A percentile compares a stretch with the other conserved stretches of the same genome.
Evolutionary conservation across 2,113 vertebrate genomes (phyloP).

Genomic region (Apaloderma vittatum): DNA sequence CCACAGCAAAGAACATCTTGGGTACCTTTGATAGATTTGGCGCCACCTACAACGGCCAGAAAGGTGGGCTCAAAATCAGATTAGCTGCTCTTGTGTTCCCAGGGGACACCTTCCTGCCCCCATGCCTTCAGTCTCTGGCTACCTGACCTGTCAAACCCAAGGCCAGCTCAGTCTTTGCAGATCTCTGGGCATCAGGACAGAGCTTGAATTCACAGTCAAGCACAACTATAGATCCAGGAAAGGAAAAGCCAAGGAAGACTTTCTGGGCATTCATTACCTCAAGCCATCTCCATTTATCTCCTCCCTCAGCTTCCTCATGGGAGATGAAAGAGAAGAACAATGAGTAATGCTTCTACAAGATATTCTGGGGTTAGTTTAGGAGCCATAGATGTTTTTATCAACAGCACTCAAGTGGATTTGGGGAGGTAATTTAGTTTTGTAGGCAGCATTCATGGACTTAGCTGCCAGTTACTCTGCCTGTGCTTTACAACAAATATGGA

Average conservation of each 20-base stretch:
- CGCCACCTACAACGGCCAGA: neutral
- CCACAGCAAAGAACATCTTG: neutral
- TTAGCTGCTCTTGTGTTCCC: neutral
- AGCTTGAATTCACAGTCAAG: neutral
- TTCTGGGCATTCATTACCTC: neutral
- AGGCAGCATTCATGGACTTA: neutral
- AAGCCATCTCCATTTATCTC: neutral
- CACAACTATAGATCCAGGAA: accelerated
- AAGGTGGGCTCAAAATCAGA: neutral
- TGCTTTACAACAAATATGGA: neutral
- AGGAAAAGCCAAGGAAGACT: neutral
- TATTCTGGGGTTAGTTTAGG: neutral
- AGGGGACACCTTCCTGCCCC: neutral
- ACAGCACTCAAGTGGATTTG: neutral
- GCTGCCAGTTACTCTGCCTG: accelerated
- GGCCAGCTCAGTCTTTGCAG: neutral
- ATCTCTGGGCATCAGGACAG: neutral
- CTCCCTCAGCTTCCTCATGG: neutral
- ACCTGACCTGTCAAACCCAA: neutral
- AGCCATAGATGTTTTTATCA: neutral
- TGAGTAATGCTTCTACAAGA: neutral
- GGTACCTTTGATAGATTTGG: neutral
- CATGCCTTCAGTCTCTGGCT: neutral
- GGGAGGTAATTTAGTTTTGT: neutral
- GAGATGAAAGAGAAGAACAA: neutral